Percentiles rank a stretch among this genome's conserved stretches.
phyloP scores from a whole-genome alignment of 2,113 vertebrate species.

The Myotis yumanensis region DNA sequence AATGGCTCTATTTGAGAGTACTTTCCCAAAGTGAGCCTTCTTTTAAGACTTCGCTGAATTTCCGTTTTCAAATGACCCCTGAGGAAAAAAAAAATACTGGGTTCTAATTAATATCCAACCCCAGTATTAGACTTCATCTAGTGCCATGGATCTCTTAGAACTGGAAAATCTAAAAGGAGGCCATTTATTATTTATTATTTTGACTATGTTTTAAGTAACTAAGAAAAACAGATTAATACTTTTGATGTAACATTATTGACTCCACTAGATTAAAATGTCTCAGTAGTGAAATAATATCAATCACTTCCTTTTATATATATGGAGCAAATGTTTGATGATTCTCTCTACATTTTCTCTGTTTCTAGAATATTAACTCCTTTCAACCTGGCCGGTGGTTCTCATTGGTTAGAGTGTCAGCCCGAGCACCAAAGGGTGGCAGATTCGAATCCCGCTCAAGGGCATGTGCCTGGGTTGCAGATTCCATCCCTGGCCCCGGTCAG shows the following conservation, averaged over 20 bases:
- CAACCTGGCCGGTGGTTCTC: not conserved
- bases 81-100: not conserved
- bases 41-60: not conserved
- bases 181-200: not conserved
- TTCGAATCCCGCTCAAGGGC: not conserved
- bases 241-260: not conserved
- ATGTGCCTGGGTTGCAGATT: not conserved
- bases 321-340: not conserved
- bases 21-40: not conserved
- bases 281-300: not conserved
- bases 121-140: not conserved
- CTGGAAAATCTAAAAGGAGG: not conserved
- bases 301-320: not conserved
- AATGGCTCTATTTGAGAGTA: not conserved
- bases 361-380: not conserved
- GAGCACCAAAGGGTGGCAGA: not conserved
- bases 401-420: not conserved
- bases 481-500: not conserved
- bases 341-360: not conserved
- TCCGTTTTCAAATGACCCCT: constrained; percentile 28
- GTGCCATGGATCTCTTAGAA: not conserved
- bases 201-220: not conserved
- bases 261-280: not conserved
- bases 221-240: not conserved
- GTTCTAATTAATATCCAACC: not conserved